Percentiles rank a stretch among this genome's conserved stretches.
These are phyloP conservation scores for Stegostoma tigrinum DNA, from an alignment of 2,113 vertebrate species.

Conservation along the genomic window DNA sequence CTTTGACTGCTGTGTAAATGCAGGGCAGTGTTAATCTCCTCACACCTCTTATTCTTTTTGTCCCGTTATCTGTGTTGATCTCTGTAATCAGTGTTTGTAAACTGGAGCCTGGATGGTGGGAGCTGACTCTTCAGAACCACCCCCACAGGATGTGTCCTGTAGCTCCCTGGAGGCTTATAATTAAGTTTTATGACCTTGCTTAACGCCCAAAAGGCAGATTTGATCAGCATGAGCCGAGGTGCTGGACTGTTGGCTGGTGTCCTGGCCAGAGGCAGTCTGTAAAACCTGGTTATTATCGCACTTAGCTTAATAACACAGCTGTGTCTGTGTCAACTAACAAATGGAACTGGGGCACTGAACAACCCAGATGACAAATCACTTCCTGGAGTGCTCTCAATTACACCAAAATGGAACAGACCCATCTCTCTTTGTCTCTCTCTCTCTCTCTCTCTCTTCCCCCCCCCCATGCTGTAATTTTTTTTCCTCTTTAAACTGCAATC, in stretches of 20 bases:
- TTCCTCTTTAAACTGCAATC: not conserved
- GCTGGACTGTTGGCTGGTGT: not conserved
- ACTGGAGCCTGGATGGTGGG: not conserved
- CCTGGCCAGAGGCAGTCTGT: not conserved
- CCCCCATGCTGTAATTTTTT: no score
- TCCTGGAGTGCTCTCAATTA: not conserved
- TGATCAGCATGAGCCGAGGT: not conserved
- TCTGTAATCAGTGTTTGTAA: not conserved
- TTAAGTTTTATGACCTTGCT: not conserved
- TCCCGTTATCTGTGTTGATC: no score
- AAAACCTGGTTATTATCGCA: not conserved
- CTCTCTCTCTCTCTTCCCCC: no score
- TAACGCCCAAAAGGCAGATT: not conserved
- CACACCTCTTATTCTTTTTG: not conserved
- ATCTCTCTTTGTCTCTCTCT: no score
- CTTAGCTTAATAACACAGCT: not conserved
- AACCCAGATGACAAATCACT: not conserved
- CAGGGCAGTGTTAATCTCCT: no score
- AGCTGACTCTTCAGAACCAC: not conserved
- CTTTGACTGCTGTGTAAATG: no score
- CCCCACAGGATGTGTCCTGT: not conserved
- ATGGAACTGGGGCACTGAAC: not conserved
- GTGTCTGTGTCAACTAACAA: conserved; percentile 8
- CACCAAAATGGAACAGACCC: not conserved
- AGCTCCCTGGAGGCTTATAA: not conserved